Conservation (phyloP, 2,888 invertebrate genomes). For the Troides oblongomaculatus region DNA sequence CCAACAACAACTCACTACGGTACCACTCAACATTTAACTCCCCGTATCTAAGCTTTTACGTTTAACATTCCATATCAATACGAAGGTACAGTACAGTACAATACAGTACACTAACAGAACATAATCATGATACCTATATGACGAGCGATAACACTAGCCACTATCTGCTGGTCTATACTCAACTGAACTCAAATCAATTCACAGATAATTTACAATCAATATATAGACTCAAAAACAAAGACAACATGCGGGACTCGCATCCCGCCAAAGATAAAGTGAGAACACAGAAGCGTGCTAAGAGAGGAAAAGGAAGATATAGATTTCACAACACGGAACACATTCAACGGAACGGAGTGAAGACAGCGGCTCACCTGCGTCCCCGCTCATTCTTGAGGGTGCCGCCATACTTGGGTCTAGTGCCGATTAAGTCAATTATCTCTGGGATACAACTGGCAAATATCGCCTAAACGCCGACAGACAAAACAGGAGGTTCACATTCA, state of each 20-base stretch:
- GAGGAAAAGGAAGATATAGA: slow-evolving; percentile 78
- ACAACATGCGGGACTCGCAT: slow-evolving; percentile 76
- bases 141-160: slow-evolving; percentile 79
- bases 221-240: slow-evolving; percentile 75
- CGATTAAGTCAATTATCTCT: slow-evolving; percentile 99
- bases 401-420: slow-evolving; percentile 99
- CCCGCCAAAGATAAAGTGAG: slow-evolving; percentile 78
- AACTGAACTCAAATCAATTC: slow-evolving; percentile 75
- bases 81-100: slow-evolving; percentile 50
- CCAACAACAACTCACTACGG: slow-evolving; percentile 74
- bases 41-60: slow-evolving; percentile 76
- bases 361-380: slow-evolving; percentile 98
- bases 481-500: slow-evolving; percentile 81
- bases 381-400: slow-evolving; percentile 99
- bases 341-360: slow-evolving; percentile 81
- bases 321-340: slow-evolving; percentile 81
- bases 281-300: slow-evolving; percentile 82
- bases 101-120: slow-evolving; percentile 70
- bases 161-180: slow-evolving; percentile 79
- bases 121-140: slow-evolving; percentile 77
- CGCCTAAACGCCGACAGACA: slow-evolving; percentile 90
- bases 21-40: slow-evolving; percentile 78
- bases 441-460: slow-evolving; percentile 99
- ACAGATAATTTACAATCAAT: slow-evolving; percentile 77
- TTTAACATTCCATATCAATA: slow-evolving; percentile 68